A percentile compares a stretch with the other conserved stretches of the same genome.
phyloP scores from a whole-genome alignment of 2,797 vertebrate species.

The Pangasius sanitwongsei region DNA sequence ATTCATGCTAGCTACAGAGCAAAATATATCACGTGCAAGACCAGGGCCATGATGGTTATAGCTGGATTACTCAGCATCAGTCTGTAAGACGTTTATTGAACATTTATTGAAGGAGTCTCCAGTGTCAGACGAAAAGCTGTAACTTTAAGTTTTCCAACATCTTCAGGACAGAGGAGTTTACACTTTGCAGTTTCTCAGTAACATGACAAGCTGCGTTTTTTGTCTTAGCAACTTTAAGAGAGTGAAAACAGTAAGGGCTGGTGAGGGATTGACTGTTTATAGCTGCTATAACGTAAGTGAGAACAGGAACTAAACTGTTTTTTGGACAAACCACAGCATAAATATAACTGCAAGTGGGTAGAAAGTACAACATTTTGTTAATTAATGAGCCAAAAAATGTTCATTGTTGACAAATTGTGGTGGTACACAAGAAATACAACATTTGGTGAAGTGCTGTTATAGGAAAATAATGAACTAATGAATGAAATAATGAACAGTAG shows the following conservation, averaged over 20 bases:
- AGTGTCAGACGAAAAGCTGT: background rate
- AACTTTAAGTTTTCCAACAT: background rate
- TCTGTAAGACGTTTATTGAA: background rate
- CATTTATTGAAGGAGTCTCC: background rate
- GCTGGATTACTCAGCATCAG: background rate
- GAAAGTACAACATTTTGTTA: background rate
- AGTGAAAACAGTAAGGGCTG: no score
- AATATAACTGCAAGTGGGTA: background rate
- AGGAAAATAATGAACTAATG: background rate
- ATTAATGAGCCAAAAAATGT: background rate
- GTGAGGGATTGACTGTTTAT: background rate
- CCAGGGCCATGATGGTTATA: background rate
- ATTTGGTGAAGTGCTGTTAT: background rate
- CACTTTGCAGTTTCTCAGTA: background rate
- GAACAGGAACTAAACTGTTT: background rate
- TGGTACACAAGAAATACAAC: background rate
- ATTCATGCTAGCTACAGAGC: background rate
- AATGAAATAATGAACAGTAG: no score
- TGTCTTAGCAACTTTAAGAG: background rate
- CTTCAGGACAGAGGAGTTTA: background rate
- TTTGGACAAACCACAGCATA: background rate
- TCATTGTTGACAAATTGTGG: background rate
- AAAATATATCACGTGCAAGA: background rate
- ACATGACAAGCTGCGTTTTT: background rate
- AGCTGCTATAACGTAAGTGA: background rate